Conservation (phyloP, 2,797 vertebrate genomes). For the Delichon dasypus region DNA sequence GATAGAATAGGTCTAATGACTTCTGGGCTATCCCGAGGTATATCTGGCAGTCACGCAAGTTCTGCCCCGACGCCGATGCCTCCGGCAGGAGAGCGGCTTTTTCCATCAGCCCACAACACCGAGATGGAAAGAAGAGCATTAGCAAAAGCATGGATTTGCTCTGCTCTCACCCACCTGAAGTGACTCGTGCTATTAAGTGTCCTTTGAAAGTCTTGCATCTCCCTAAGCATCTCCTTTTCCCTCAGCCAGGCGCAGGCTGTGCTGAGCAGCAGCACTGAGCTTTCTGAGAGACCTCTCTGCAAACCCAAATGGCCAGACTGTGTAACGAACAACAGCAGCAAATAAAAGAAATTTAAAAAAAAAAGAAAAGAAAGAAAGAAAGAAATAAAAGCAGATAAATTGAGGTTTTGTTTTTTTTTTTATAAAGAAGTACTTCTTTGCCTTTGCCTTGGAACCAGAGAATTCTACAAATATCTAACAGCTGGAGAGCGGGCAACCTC, state of each 20-base stretch:
- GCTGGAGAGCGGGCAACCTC: neutral
- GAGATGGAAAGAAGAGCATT: slow-evolving; percentile 9
- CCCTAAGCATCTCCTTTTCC: slow-evolving; percentile 16
- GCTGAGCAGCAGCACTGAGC: neutral
- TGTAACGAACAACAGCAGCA: slow-evolving; percentile 1
- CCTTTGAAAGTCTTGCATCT: slow-evolving; percentile 62
- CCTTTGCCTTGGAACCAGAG: slow-evolving; percentile 3
- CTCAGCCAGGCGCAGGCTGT: slow-evolving; percentile 14
- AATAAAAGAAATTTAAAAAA: neutral
- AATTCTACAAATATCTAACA: neutral
- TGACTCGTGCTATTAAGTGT: slow-evolving; percentile 56
- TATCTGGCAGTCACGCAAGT: slow-evolving; percentile 38
- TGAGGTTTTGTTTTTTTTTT: neutral
- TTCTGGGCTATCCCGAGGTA: slow-evolving; percentile 31
- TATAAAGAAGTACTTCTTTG: neutral
- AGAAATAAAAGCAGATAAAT: slow-evolving; percentile 9
- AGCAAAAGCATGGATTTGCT: slow-evolving; percentile 26
- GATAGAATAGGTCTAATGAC: slow-evolving; percentile 68
- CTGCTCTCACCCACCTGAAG: slow-evolving; percentile 11
- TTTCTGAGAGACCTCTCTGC: neutral
- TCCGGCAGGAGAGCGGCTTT: neutral
- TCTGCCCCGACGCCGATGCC: neutral
- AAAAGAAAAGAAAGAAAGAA: too few relatives aligned
- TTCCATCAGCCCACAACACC: neutral
- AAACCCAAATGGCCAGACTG: neutral